Evolutionary conservation across 2,797 vertebrate species (phyloP).

Genomic region (Myripristis jacobus): DNA sequence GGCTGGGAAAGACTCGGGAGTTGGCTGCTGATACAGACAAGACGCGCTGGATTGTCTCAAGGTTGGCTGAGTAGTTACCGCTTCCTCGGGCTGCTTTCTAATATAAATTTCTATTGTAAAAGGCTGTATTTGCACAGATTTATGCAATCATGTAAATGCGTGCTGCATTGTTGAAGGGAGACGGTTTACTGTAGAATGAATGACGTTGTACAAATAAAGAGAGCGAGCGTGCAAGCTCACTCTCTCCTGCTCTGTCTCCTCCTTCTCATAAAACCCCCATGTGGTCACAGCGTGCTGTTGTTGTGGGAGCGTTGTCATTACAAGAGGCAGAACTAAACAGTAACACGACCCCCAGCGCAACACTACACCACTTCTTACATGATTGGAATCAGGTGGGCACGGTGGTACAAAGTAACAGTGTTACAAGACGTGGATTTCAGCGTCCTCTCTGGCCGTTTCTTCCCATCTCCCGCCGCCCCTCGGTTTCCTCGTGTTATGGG

Average conservation of each 20-base stretch:
- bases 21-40: conserved; percentile 33
- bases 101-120: too few relatives aligned
- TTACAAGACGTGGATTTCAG: conserved; percentile 30
- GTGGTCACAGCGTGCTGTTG: conserved; percentile 43
- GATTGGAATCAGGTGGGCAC: conserved; percentile 62
- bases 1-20: conserved; percentile 29
- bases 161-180: neutral
- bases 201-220: neutral
- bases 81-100: neutral
- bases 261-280: conserved; percentile 46
- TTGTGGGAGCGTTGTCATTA: conserved; percentile 56
- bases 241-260: conserved; percentile 19
- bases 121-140: too few relatives aligned
- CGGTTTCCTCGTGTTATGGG: conserved; percentile 21
- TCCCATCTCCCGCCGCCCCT: conserved; percentile 7
- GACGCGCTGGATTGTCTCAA: conserved; percentile 6
- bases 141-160: neutral
- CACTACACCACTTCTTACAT: conserved; percentile 28
- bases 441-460: neutral
- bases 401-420: conserved; percentile 24
- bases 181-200: conserved; percentile 2
- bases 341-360: conserved; percentile 47
- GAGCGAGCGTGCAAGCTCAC: conserved; percentile 8
- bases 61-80: neutral
- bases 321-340: conserved; percentile 53